Evolutionary conservation across 2,797 vertebrate species (phyloP).

Genomic region (Falco concolor): DNA sequence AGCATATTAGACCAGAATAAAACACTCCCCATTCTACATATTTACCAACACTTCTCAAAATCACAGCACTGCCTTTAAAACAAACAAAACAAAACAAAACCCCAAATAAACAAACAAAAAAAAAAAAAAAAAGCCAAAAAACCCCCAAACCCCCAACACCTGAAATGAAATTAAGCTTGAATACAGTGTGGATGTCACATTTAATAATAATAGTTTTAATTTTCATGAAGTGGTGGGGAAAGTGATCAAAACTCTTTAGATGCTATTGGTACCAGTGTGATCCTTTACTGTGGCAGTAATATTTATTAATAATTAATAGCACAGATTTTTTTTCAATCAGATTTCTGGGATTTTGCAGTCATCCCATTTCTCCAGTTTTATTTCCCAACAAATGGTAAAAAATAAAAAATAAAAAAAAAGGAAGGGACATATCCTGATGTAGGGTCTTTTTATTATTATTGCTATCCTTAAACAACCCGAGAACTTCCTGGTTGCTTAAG

Average conservation of each 20-base stretch:
- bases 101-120: no score
- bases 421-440: background rate
- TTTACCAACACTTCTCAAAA: slow-evolving; percentile 1
- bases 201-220: background rate
- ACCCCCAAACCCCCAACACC: background rate
- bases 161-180: background rate
- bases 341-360: background rate
- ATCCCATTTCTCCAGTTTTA: background rate
- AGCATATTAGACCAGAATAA: background rate
- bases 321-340: background rate
- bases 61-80: background rate
- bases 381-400: background rate
- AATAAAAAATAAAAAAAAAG: background rate
- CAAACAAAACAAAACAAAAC: background rate
- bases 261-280: background rate
- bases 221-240: background rate
- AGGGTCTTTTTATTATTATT: background rate
- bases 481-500: background rate
- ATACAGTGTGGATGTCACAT: background rate
- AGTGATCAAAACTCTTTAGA: background rate
- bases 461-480: background rate
- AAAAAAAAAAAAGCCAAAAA: no score
- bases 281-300: background rate
- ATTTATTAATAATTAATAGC: background rate
- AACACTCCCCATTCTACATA: background rate